phyloP scores from a whole-genome alignment of 2,888 invertebrate genomes.

The Malachius bipustulatus region DNA sequence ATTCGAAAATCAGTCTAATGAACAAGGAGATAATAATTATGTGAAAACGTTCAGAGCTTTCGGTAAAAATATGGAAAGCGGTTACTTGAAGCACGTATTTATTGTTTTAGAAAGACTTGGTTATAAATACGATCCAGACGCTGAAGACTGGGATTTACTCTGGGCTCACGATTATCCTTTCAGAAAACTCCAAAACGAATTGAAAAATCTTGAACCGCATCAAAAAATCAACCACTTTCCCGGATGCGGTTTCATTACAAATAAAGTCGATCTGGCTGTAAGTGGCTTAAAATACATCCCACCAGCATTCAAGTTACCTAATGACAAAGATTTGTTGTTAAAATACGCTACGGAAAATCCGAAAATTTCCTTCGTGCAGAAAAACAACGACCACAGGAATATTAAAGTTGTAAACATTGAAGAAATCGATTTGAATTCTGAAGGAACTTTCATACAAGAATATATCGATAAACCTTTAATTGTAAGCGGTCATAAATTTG shows the following conservation, averaged over 20 bases:
- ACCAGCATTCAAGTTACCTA: slow-evolving; percentile 76
- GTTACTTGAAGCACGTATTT: slow-evolving; percentile 70
- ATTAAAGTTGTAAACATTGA: slow-evolving; percentile 63
- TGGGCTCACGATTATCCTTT: slow-evolving; percentile 96
- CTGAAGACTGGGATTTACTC: slow-evolving; percentile 68
- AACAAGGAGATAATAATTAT: no score
- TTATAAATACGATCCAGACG: slow-evolving; percentile 45
- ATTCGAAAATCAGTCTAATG: no score
- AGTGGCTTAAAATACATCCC: slow-evolving; percentile 71
- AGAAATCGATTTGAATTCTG: slow-evolving; percentile 56
- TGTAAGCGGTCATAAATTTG: slow-evolving; percentile 90
- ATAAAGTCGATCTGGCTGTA: slow-evolving; percentile 81
- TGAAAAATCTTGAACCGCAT: slow-evolving; percentile 51
- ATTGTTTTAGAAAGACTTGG: slow-evolving; percentile 65
- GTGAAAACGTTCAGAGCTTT: slow-evolving; percentile 50
- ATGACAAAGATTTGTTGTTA: slow-evolving; percentile 56
- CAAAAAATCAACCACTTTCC: slow-evolving; percentile 91
- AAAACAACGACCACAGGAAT: slow-evolving; percentile 83
- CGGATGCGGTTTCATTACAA: slow-evolving; percentile 85
- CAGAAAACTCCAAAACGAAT: slow-evolving; percentile 38
- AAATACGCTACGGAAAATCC: slow-evolving; percentile 55
- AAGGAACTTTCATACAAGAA: slow-evolving; percentile 81
- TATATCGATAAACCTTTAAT: slow-evolving; percentile 79
- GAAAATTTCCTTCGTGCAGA: slow-evolving; percentile 72
- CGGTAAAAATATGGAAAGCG: slow-evolving; percentile 47